Evolutionary conservation across 2,113 vertebrate species (phyloP).

Genomic region (Cygnus atratus): DNA sequence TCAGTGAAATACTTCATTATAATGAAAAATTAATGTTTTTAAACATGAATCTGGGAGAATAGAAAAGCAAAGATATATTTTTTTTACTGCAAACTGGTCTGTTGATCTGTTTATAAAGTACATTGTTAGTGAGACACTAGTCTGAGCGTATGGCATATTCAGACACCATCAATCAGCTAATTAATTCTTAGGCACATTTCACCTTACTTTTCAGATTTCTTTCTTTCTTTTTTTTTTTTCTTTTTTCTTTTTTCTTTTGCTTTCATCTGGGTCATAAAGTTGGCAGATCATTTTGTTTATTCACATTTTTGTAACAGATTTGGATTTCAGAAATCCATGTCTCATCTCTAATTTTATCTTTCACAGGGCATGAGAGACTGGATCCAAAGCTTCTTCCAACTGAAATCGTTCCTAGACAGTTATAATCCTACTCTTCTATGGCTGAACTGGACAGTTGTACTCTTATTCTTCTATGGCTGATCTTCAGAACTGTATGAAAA

Average conservation of each 20-base stretch:
- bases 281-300: not conserved
- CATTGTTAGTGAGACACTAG: not conserved
- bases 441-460: not conserved
- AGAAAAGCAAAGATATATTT: not conserved
- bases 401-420: not conserved
- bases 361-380: not conserved
- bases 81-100: not conserved
- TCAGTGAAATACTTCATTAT: not conserved
- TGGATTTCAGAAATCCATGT: not conserved
- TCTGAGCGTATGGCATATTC: not conserved
- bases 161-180: not conserved
- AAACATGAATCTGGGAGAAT: not conserved
- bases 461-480: not conserved
- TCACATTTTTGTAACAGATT: not conserved
- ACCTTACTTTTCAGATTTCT: not conserved
- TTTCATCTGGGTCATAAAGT: not conserved
- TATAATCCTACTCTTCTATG: not conserved
- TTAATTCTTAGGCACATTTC: not conserved
- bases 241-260: not conserved
- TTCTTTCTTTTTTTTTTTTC: accelerated
- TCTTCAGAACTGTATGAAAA: not conserved
- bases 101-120: constrained; percentile 6
- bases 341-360: not conserved
- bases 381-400: not conserved
- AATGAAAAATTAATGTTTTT: constrained; percentile 11